Evolutionary conservation across 2,797 vertebrate genomes (phyloP), one percentile per base, ranked within the genome.

Genomic region (Acanthiza pusilla): DNA sequence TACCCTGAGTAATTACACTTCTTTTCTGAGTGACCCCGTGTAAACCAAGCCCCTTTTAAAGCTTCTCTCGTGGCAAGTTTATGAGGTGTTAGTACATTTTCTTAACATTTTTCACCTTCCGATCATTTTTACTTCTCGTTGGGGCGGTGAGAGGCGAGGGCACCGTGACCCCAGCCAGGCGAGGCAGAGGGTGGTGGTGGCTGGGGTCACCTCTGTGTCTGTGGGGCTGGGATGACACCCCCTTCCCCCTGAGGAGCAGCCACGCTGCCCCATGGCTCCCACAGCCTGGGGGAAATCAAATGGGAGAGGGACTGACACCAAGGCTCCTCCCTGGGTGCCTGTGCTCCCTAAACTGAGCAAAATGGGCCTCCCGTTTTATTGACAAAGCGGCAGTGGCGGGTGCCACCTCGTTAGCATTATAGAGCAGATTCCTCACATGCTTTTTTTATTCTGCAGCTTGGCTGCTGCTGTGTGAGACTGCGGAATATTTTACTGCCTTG

Each of bases 401-500:
- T 91, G 86, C 72, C 84, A 63, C 77, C 81, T 94, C 62, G 43
- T 95, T 93, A 95, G 84, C 76, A 82, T 89, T 71, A 58, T 36
- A 76, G 95, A 94, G 60, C 85, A 50, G 43, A 65, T 85, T 72
- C 67, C 74, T 86, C 85, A 47, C 85, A 32, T 53, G 43, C 21
- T 65, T 81, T 90, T 93, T 91, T 94, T 76, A 91, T 89, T 86
- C 55, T 72, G 93, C 89, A 60, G 80, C 79, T 90, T 95, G 91
- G 92, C 36, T 74, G 91, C 94, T 79, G 90, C 87, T 88, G 77
- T 71, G 89, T 50, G 88, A 95, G 87, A 87, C 89, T 95, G 94
- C 66, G 19, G 91, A 91, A 96, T 70, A 93, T 95, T 96, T 95
- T 84, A 81, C 79, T 87, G 92, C 79, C 93, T 78, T 67, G 91